Base-by-base conservation (phyloP, 1,140 invertebrate species). In the Parapsyche elsis region DNA sequence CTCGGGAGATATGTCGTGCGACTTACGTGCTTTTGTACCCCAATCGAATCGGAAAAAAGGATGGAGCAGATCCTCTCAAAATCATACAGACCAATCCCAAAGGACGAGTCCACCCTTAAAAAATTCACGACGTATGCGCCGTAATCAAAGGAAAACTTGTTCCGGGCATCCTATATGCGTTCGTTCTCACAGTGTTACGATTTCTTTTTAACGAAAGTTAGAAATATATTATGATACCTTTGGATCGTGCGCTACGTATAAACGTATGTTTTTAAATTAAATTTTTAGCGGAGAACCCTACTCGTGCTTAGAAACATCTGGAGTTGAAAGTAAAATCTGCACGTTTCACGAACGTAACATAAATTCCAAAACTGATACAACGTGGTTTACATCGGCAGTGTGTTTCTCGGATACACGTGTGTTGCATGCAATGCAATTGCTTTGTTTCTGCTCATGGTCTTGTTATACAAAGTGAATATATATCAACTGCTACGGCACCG, bases 141-240 rank as follows among this genome's bases (percentile, higher is more conserved):
- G 81, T 78, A 82, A 80, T 82, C 81, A 82, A 82, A 80, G 81
- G 81, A 82, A 80, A 82, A 82, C 76, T 79, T 70, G 16, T 61
- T 67, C 46, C 75, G 57, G 10, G n/a, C n/a, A n/a, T n/a, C n/a
- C n/a, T n/a, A n/a, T 30, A 23, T 44, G 59, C 71, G 73, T 78
- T 80, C 76, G n/a, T n/a, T n/a, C n/a, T n/a, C 67, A 71, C 61
- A 79, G 79, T 76, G 73, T 82, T 82, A 77, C 81, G 75, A 82
- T 80, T 80, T 82, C 64, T 80, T 80, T 78, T 80, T 75, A 44
- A 78, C 53, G 76, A 53, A 53, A 10, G 16, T 14, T 2, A n/a
- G n/a, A n/a, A n/a, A n/a, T n/a, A 38, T 38, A 1, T 38, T 7
- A 38, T 38, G 1, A 38, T 38, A 4, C 2, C 0, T 61, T 19